These are phyloP conservation scores for Phytoseiulus persimilis DNA, from an alignment of 2,888 invertebrate species.

Conservation along the genomic window DNA sequence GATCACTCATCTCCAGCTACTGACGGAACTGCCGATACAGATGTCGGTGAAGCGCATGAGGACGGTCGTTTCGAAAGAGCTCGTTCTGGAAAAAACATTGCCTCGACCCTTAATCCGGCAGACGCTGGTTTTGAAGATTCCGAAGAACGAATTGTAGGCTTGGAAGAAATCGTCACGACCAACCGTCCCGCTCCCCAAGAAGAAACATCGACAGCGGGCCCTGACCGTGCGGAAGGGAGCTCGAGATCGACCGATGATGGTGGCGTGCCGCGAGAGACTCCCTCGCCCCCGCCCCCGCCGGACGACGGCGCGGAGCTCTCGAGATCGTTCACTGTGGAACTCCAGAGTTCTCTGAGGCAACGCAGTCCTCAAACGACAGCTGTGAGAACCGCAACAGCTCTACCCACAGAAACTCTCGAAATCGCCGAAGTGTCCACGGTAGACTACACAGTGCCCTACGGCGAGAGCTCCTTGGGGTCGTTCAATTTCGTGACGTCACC, in stretches of 20 bases:
- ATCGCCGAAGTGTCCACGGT: not conserved
- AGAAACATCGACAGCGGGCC: not conserved
- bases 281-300: not conserved
- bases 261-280: no score
- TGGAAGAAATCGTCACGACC: slow-evolving; percentile 22
- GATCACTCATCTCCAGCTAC: slow-evolving; percentile 11
- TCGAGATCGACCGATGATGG: not conserved
- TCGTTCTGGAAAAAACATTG: not conserved
- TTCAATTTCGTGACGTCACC: slow-evolving; percentile 33
- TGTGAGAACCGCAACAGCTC: not conserved
- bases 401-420: not conserved
- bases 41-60: not conserved
- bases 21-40: not conserved
- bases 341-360: not conserved
- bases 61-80: not conserved
- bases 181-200: not conserved
- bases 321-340: slow-evolving; percentile 16
- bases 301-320: not conserved
- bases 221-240: not conserved
- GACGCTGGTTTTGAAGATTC: slow-evolving; percentile 17
- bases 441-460: slow-evolving; percentile 17
- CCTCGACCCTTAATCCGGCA: not conserved
- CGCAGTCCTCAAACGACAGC: not conserved
- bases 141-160: slow-evolving; percentile 12
- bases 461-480: not conserved